These are phyloP conservation scores for Digitonthophagus gazella DNA, from an alignment of 2,888 invertebrate genomes.

Conservation along the genomic window DNA sequence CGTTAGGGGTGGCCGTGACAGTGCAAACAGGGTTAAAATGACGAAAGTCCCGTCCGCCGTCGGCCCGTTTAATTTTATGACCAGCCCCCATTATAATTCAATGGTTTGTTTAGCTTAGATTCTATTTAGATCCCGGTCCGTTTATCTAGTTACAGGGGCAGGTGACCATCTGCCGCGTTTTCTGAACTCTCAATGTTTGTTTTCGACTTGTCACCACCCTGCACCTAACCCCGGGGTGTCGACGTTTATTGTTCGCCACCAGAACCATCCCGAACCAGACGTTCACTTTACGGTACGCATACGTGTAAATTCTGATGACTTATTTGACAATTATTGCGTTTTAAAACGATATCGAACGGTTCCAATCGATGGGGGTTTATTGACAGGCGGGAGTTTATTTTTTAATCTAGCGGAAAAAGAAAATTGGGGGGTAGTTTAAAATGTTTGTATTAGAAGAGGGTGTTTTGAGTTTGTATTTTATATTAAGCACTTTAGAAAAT, in stretches of 20 bases:
- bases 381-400: background rate
- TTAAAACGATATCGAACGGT: background rate
- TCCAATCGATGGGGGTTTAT: background rate
- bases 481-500: too few relatives aligned
- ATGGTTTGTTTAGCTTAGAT: slow-evolving; percentile 39
- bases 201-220: slow-evolving; percentile 2
- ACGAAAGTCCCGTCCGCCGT: slow-evolving; percentile 28
- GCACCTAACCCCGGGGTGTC: background rate
- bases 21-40: slow-evolving; percentile 30
- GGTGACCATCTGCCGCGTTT: slow-evolving; percentile 38
- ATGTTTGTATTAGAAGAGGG: background rate
- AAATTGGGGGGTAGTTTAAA: background rate
- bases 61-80: slow-evolving; percentile 35
- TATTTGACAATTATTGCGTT: background rate
- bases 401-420: background rate
- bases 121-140: slow-evolving; percentile 34
- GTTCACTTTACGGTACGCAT: background rate
- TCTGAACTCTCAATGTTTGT: background rate
- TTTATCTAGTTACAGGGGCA: slow-evolving; percentile 34
- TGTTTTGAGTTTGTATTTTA: too few relatives aligned
- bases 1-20: too few relatives aligned
- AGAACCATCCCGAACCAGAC: background rate
- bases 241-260: background rate
- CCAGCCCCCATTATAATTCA: slow-evolving; percentile 36
- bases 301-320: background rate